Conservation (phyloP, 2,888 invertebrate species). For the Dorcus hopei region DNA sequence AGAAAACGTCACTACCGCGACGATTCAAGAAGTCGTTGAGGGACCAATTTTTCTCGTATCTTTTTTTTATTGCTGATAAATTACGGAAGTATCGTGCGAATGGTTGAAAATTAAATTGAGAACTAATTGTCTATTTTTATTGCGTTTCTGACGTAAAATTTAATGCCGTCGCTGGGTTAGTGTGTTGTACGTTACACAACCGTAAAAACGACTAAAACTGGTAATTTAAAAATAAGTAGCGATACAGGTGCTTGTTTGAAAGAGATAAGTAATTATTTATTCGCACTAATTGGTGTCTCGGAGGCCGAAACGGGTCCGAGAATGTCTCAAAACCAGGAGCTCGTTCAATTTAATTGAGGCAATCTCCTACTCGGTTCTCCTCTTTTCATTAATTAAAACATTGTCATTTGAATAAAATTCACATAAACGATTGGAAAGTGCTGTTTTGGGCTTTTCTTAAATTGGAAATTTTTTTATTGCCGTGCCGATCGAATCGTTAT, state of each 20-base stretch:
- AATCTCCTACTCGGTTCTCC: slow-evolving; percentile 39
- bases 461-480: too few relatives aligned
- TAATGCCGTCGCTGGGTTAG: too few relatives aligned
- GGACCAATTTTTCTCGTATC: too few relatives aligned
- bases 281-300: slow-evolving; percentile 46
- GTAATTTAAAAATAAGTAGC: slow-evolving; percentile 13
- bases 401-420: slow-evolving; percentile 50
- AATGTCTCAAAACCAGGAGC: slow-evolving; percentile 49
- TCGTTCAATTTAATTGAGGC: slow-evolving; percentile 45
- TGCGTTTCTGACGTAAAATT: too few relatives aligned
- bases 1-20: too few relatives aligned
- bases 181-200: neutral
- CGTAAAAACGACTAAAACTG: neutral
- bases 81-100: too few relatives aligned
- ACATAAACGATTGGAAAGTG: slow-evolving; percentile 48
- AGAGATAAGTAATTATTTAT: slow-evolving; percentile 44
- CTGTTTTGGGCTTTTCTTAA: neutral
- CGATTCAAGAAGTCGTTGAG: too few relatives aligned
- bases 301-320: slow-evolving; percentile 37
- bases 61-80: too few relatives aligned
- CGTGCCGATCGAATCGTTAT: too few relatives aligned
- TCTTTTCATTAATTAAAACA: slow-evolving; percentile 50
- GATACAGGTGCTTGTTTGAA: slow-evolving; percentile 42
- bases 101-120: too few relatives aligned
- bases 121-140: too few relatives aligned